phyloP scores from a whole-genome alignment of 1,140 invertebrate genomes.

The Brachionus calyciflorus region DNA sequence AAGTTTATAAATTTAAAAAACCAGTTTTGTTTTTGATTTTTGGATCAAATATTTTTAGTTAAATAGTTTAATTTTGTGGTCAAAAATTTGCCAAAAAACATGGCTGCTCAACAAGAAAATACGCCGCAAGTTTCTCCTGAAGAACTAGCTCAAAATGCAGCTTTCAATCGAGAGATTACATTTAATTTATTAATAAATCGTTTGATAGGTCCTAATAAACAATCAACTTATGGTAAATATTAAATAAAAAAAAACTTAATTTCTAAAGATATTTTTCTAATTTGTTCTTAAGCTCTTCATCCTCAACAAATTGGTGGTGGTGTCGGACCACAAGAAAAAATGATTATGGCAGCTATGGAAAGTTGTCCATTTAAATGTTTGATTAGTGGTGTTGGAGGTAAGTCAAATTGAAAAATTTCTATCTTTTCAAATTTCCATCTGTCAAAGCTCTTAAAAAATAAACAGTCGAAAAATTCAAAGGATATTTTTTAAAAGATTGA shows the following conservation, averaged over 20 bases:
- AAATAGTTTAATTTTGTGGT: background rate
- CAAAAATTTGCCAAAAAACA: background rate
- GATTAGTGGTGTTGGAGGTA: conserved; percentile 84
- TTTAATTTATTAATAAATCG: conserved; percentile 38
- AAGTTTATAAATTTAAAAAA: no score
- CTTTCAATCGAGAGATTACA: background rate
- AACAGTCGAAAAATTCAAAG: no score
- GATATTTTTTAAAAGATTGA: no score
- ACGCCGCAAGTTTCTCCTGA: background rate
- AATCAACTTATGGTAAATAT: conserved; percentile 32
- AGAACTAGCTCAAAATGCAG: background rate
- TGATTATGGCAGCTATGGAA: conserved; percentile 66
- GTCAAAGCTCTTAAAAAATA: no score
- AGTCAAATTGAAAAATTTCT: no score
- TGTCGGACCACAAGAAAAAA: background rate
- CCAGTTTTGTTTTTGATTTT: no score
- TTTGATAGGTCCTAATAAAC: conserved; percentile 37
- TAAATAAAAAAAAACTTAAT: background rate
- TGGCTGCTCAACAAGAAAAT: background rate
- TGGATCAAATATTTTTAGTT: no score
- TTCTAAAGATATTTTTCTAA: no score
- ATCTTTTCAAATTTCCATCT: no score
- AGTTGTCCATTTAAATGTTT: conserved; percentile 85
- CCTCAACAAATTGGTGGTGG: conserved; percentile 36
- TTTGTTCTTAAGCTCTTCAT: background rate